Evolutionary conservation across 2,888 invertebrate genomes (phyloP), one percentile per base, ranked within the genome.

Genomic region (Orchesellides sinensis): DNA sequence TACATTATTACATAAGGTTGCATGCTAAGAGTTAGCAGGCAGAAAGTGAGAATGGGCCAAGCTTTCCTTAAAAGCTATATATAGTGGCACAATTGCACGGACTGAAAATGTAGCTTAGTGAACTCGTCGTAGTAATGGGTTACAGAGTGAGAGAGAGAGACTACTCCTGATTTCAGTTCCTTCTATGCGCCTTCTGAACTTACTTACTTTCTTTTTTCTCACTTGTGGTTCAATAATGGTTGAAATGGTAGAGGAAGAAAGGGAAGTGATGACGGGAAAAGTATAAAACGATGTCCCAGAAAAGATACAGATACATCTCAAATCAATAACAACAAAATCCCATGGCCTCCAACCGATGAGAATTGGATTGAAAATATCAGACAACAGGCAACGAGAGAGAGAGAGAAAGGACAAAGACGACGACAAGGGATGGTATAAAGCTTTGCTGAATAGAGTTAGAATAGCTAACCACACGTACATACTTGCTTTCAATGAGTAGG

Each of bases 291-390:
- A 84, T 83, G 84, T 83, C 74, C 75, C 80, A 84, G 70, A 78
- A 84, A 78, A 82, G 84, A 78, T 84, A 83, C 70, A 78, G 83
- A 84, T 83, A 83, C 74, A 74, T 73, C 75, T 77, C 84, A 83
- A 86, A 86, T 86, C 86, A 86, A 84, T 86, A 84, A 84, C 72
- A 77, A 61, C 63, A 59, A 66, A 86, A 84, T 84, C 86, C 81
- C 79, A 75, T 23, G 78, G 74, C 74, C 82, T 81, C 69, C 40
- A 75, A 35, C 66, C 81, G 82, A 85, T 81, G 83, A 82, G 83
- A 83, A 83, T 86, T 83, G 81, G 84, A 86, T 86, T 86, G 83
- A 80, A 85, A 86, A 80, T 81, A 84, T 82, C 68, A 79, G 70
- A 68, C 79, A 66, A 72, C 77, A 73, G 52, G 29, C 69, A 59